These are phyloP conservation scores for Diaperis boleti DNA, from an alignment of 2,888 invertebrate genomes.

Conservation along the genomic window DNA sequence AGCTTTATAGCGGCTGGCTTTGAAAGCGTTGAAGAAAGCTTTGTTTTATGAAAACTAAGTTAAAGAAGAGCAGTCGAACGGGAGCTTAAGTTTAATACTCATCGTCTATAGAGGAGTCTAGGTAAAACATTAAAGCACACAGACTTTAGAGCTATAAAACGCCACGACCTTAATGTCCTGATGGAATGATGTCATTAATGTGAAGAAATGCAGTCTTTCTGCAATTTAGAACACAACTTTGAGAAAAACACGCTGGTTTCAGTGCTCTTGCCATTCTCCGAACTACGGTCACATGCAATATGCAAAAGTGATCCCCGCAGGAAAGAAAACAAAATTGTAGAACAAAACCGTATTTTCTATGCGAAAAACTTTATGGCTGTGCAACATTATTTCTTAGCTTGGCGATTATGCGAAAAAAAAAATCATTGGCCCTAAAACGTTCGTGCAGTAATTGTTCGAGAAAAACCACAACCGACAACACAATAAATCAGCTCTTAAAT, in stretches of 20 bases:
- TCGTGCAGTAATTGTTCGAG: no score
- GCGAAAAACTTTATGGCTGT: neutral
- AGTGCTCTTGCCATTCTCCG: neutral
- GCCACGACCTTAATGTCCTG: constrained; percentile 27
- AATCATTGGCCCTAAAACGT: no score
- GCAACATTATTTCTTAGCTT: no score
- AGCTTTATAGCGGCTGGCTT: constrained; percentile 35
- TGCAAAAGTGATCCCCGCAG: constrained; percentile 3
- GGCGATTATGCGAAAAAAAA: no score
- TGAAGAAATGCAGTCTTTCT: constrained; percentile 27
- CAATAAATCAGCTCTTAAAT: constrained; percentile 15
- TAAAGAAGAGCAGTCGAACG: constrained; percentile 40
- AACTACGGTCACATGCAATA: constrained; percentile 17
- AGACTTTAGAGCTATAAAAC: constrained; percentile 16
- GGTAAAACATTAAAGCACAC: constrained; percentile 20
- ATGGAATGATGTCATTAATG: constrained; percentile 31
- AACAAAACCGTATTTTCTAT: neutral
- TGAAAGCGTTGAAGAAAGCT: constrained; percentile 37
- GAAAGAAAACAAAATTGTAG: neutral
- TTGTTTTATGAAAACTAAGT: constrained; percentile 42
- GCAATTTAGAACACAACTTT: constrained; percentile 29
- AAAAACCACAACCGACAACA: constrained; percentile 1
- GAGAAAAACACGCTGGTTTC: constrained; percentile 19
- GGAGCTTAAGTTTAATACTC: constrained; percentile 39
- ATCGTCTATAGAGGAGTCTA: constrained; percentile 13